A percentile compares a stretch with the other conserved stretches of the same genome.
These are phyloP conservation scores for Cliona cf. orientalis DNA, from an alignment of 37 sponge, comb jelly and placozoan genomes.

Conservation along the genomic window DNA sequence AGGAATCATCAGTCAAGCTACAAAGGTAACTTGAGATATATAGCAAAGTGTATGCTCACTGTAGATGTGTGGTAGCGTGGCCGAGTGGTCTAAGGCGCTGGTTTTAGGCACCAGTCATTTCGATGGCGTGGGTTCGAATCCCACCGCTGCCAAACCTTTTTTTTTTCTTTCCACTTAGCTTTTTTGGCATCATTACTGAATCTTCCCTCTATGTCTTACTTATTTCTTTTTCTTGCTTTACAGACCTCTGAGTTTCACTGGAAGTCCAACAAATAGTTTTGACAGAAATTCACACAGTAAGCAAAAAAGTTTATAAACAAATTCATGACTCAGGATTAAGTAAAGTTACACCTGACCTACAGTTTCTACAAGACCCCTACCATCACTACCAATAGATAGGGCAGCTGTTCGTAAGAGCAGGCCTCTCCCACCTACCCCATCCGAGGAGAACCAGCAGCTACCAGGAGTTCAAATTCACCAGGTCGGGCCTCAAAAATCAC, in stretches of 20 bases:
- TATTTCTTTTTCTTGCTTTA: conserved; percentile 2
- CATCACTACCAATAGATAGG: conserved; percentile 15
- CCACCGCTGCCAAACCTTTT: conserved; percentile 81
- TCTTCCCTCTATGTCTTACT: no score
- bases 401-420: not conserved
- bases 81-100: conserved; percentile 89
- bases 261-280: not conserved
- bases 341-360: not conserved
- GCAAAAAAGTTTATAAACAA: not conserved
- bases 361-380: conserved; percentile 13
- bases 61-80: conserved; percentile 63
- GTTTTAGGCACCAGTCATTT: conserved; percentile 88
- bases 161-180: conserved; percentile 16
- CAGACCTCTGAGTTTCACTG: conserved; percentile 50
- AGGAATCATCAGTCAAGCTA: not conserved
- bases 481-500: not conserved
- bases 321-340: not conserved
- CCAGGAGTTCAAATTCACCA: not conserved
- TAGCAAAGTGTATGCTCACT: not conserved
- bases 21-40: not conserved
- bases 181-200: not conserved
- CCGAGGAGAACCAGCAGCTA: not conserved
- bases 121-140: conserved; percentile 89
- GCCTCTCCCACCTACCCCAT: conserved; percentile 17
- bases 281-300: conserved; percentile 1